Evolutionary conservation across 2,113 vertebrate species (phyloP), one percentile per base, ranked within the genome.

Genomic region (Athene noctua): DNA sequence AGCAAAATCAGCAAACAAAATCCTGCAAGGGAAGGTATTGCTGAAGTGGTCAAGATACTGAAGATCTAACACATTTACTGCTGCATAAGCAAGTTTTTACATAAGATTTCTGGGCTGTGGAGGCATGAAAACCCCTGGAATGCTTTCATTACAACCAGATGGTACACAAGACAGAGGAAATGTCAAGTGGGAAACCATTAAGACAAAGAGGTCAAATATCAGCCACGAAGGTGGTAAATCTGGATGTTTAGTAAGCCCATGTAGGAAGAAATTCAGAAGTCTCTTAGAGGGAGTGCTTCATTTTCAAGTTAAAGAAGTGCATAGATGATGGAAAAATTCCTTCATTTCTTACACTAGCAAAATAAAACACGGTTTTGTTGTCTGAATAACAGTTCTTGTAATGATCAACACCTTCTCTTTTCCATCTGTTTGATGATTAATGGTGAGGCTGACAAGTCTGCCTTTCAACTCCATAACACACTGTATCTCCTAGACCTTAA

Each of bases 91-190:
- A 92, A 44, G 32, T 84, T 96, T 93, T 92, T 47, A 77, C 19
- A 6, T 47, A 78, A 72, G 61, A 78, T 80, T 96, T 90, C 75
- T 89, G 80, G 57, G 46, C 78, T 68, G 49, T 88, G 62, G 72
- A 91, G 67, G 36, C 79, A 46, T 62, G 38, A 42, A 88, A 84
- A 63, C 49, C 27, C 12, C 57, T 81, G 86, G 88, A 95, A 95
- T 75, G 80, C 34, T 89, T 90, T 91, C 91, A 95, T 87, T 94
- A 65, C 57, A 89, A 83, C 80, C 92, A 95, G 86, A 96, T 93
- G 88, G 83, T 86, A 72, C 59, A 57, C 4, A 89, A 71, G 78
- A 81, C 1, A 34, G 49, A 1, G 67, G 80, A 94, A 92, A 87
- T 40, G 32, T 65, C n/a, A 78, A 86, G 47, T 71, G 68, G 77